Evolutionary conservation across 2,888 invertebrate species (phyloP), one percentile per base, ranked within the genome.

Genomic region (Nasonia oneida): DNA sequence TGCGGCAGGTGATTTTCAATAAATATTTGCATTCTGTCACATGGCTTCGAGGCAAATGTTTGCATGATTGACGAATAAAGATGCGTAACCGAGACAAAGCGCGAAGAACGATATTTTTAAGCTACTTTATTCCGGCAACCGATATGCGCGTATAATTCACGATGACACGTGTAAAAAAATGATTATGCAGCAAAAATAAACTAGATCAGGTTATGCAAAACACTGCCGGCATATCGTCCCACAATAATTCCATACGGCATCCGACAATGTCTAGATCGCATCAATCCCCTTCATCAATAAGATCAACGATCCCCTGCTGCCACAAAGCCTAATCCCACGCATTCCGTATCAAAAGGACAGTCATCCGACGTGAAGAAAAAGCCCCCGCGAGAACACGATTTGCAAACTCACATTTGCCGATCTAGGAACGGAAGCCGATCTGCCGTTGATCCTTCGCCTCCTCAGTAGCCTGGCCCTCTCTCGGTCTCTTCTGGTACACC

Each of bases 351-450:
- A 29, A 67, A 67, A 33, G 29, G 14, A 29, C 67, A 67, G 67
- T 4, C 12, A 67, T 67, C 23, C 61, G 23, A n/a, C 23, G 12
- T 33, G 37, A 71, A 18, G 39, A 71, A 18, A 39, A 15, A 18
- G 8, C 18, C 39, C 15, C 8, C 29, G 29, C 1, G 29, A 29
- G 37, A 37, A 3, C 70, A 8, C 2, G 6, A n/a, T 61, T n/a
- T 29, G 29, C 67, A 29, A 73, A 92, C 93, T 93, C 92, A 93
- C 93, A 85, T 92, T 90, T 77, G n/a, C 57, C 8, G 91, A 89
- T 87, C 93, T 90, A 14, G 94, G 94, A 85, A 94, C 92, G 80
- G 94, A 94, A 3, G 93, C 91, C 23, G 94, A 94, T 88, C 94
- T 90, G n/a, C 91, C 91, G 89, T 92, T 92, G 88, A 93, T 92